Conservation (phyloP, 2,113 vertebrate species). For the Ailuropoda melanoleuca region DNA sequence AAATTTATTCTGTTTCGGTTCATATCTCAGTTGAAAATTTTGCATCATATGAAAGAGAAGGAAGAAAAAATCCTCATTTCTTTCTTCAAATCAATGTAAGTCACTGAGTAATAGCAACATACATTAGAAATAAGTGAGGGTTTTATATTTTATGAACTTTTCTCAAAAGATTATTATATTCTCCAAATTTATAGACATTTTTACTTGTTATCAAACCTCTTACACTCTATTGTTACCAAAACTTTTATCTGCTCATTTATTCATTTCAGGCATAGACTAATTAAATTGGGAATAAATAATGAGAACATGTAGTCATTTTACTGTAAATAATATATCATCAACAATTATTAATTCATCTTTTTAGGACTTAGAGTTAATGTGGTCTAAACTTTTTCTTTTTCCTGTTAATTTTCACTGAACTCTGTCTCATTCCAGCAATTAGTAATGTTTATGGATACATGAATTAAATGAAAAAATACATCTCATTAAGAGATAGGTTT, state of each 20-base stretch:
- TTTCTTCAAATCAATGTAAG: not conserved
- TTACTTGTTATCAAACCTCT: not conserved
- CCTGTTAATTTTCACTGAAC: not conserved
- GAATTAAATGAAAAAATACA: not conserved
- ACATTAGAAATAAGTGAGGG: not conserved
- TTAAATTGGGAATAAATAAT: conserved; percentile 42
- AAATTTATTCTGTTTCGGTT: not conserved
- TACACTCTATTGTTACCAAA: not conserved
- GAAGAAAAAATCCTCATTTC: not conserved
- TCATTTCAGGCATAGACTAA: not conserved
- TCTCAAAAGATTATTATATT: not conserved
- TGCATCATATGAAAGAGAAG: not conserved
- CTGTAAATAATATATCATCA: conserved; percentile 5
- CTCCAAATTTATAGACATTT: not conserved
- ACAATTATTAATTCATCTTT: conserved; percentile 35
- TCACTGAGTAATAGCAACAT: not conserved
- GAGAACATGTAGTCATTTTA: not conserved
- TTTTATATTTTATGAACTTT: conserved; percentile 4
- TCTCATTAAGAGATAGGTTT: not conserved
- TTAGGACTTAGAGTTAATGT: not conserved
- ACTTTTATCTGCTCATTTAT: conserved; percentile 12
- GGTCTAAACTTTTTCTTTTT: not conserved
- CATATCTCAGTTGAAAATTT: not conserved
- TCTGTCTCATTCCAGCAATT: not conserved
- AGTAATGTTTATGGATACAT: not conserved